Evolutionary conservation across 2,888 invertebrate genomes (phyloP), one percentile per base, ranked within the genome.

Genomic region (Colletes collaris): DNA sequence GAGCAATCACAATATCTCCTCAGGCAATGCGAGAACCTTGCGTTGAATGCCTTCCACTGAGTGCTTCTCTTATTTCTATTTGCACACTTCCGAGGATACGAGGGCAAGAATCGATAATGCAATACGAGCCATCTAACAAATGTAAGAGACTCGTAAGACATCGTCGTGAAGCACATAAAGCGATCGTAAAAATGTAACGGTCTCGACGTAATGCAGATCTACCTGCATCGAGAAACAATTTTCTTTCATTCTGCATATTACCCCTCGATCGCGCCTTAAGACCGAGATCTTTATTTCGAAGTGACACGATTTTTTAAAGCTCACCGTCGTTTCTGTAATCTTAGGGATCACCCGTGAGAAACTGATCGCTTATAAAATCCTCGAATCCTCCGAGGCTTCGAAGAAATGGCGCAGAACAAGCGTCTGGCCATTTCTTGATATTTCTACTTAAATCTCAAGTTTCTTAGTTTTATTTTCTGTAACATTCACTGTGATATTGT

Each of bases 1-100:
- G 53, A 72, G 67, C 73, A 82, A 81, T 86, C 75, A 60, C 74
- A 76, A 69, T 84, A 81, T 82, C 82, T 82, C 65, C 60, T 62
- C 66, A 40, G 62, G 46, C 70, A 64, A 75, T 46, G 56, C 52
- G 40, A 76, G 63, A 46, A 46, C 59, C 63, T 63, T 27, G 65
- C 74, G 68, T 79, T 56, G 59, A 72, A 60, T 56, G 52, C 66
- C 52, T 52, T 59, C 50, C 60, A 37, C 10, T 46, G 58, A 44
- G 19, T 35, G 16, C 66, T 73, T 56, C 56, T 60, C 76, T 82
- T 72, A 79, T 67, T 83, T 79, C 72, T 82, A 66, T 73, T 79
- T 73, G 70, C 65, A 49, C 50, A 68, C 64, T 66, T 58, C 56
- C 70, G 11, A 3, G 40, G 50, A 69, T 58, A 16, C 40, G 40